These are phyloP conservation scores for Vanessa atalanta DNA, from an alignment of 1,140 invertebrate genomes.

Conservation along the genomic window DNA sequence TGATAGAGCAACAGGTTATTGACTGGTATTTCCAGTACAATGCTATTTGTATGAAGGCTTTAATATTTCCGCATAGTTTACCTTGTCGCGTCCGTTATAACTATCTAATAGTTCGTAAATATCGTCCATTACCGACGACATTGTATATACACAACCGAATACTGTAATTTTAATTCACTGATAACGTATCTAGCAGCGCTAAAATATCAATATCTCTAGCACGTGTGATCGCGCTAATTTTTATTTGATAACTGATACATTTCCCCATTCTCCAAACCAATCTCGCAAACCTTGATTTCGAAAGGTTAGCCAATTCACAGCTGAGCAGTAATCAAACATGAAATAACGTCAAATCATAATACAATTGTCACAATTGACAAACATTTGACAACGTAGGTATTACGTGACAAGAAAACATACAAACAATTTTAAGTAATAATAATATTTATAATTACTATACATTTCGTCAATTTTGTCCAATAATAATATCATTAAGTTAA, in stretches of 20 bases:
- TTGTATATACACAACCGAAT: constrained; percentile 42
- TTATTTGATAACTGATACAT: constrained; percentile 61
- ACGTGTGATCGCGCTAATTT: constrained; percentile 51
- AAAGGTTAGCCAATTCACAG: constrained; percentile 41
- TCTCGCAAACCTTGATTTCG: constrained; percentile 60
- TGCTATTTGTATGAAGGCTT: constrained; percentile 37
- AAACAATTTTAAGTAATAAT: too few species aligned
- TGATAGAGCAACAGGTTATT: constrained; percentile 36
- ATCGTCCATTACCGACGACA: constrained; percentile 71
- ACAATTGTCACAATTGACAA: constrained; percentile 7
- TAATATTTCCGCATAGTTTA: constrained; percentile 66
- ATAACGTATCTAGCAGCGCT: constrained; percentile 51
- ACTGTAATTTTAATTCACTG: constrained; percentile 43
- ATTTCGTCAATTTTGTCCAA: too few species aligned
- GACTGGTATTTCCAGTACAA: constrained; percentile 39
- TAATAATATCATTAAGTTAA: too few species aligned
- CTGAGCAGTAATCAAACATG: not conserved
- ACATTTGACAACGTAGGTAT: not conserved
- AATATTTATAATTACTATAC: too few species aligned
- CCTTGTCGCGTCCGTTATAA: constrained; percentile 77
- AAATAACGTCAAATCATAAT: not conserved
- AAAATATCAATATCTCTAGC: constrained; percentile 2
- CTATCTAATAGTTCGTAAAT: constrained; percentile 74
- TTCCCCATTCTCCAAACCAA: constrained; percentile 58
- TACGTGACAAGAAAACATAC: not conserved